Conservation (phyloP, 2,797 vertebrate species). For the Nasua narica region DNA sequence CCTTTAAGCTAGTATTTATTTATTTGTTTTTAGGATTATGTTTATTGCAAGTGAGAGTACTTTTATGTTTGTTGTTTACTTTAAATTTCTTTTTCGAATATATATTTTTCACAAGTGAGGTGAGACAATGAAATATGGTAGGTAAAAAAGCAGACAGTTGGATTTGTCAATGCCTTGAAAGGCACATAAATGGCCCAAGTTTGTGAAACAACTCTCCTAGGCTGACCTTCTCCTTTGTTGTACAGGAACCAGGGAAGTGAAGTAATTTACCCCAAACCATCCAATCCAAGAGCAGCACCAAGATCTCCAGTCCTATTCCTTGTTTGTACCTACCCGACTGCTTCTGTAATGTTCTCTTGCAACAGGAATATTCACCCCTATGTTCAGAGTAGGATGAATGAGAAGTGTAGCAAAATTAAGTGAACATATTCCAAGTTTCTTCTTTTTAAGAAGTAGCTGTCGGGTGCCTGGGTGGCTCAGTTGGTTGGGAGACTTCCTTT, state of each 20-base stretch:
- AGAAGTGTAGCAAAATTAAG: conserved; percentile 66
- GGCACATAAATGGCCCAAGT: background rate
- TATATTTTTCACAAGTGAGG: background rate
- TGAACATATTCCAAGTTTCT: conserved; percentile 70
- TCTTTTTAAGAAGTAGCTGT: conserved; percentile 70
- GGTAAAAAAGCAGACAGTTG: background rate
- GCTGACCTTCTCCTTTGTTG: background rate
- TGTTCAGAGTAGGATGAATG: conserved; percentile 1
- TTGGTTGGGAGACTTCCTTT: too few relatives aligned
- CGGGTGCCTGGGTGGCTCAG: background rate
- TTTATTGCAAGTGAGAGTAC: background rate
- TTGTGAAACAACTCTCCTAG: background rate
- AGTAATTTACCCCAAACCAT: background rate
- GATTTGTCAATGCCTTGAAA: background rate
- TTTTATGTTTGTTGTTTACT: background rate
- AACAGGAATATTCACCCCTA: background rate
- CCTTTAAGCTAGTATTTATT: background rate
- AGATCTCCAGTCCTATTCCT: background rate
- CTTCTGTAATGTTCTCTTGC: background rate
- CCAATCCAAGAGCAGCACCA: background rate
- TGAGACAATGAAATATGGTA: background rate
- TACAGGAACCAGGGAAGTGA: background rate
- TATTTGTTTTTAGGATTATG: background rate
- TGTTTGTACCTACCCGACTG: background rate
- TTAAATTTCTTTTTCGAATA: conserved; percentile 24